Evolutionary conservation across 2,888 invertebrate species (phyloP), one percentile per base, ranked within the genome.

Genomic region (Alloscopus bannaensis): DNA sequence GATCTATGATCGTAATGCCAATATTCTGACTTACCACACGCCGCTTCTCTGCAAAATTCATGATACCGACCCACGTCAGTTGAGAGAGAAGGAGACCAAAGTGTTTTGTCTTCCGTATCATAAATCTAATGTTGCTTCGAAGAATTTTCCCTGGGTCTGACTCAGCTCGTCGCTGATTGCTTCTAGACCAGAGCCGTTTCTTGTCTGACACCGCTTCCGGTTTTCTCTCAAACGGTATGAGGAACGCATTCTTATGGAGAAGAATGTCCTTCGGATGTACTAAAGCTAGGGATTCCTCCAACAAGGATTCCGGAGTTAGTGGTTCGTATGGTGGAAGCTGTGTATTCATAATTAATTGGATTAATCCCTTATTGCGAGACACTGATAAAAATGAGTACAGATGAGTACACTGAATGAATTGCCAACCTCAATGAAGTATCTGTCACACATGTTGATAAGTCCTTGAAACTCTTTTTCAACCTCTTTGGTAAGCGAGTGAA

Each of bases 41-140:
- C n/a, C 79, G 71, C 36, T 80, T 80, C 45, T 82, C 80, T 13
- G 70, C 79, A 40, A 82, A 73, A 57, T 80, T 82, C 42, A 82
- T n/a, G 0, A 82, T 40, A 28, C 82, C 82, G 13, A 80, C 80
- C 82, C 82, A 82, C n/a, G 79, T 80, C n/a, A 82, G 64, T 50
- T 82, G 82, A n/a, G 82, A 77, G 40, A 82, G 31, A 26, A 82
- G 77, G 16, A 80, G 62, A 24, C 82, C 80, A 70, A 82, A 68
- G 68, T 82, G 60, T 59, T 55, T 68, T 13, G 79, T 73, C 31
- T 77, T 77, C 47, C 47, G 76, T 22, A 80, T 69, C 66, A 82
- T 71, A 22, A 72, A 73, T 47, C 57, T 68, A n/a, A 82, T 72
- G 42, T 82, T 82, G n/a, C 65, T 31, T 26, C 76, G 60, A 3